Base-by-base conservation (phyloP, 92 coral and sea anemone genomes). In the Phymanthus crucifer region DNA sequence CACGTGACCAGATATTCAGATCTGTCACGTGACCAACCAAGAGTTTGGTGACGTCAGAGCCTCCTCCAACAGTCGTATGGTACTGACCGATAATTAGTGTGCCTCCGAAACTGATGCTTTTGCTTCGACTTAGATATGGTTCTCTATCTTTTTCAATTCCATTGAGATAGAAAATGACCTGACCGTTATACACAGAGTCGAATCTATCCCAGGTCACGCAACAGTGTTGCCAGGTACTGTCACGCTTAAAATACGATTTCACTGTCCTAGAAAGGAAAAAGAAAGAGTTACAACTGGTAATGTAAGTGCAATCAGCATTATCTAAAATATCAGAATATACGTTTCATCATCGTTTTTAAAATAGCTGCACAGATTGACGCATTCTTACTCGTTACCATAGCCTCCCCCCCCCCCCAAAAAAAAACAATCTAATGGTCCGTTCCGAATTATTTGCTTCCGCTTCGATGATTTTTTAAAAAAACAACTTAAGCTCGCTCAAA, bases 1-100 rank as follows among this genome's bases (percentile, higher is more conserved):
- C 80, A 57, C 80, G 80, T 75, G 80, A 75, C 80, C 80, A 75
- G 33, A 75, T 33, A 27, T 75, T 75, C 2, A 75, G 26, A 18
- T 48, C 70, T 32, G 71, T 54, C 80, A 75, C 38, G 35, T 56
- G 24, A 54, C 80, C 80, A 75, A 75, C 80, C 80, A 75, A 50
- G 13, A 75, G 48, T 54, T 56, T 75, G 38, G 12, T 17, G 5
- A 6, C 13, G 32, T 75, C 80, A 75, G 57, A 75, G 6, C 71
- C 70, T 48, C 80, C 35, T 48, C 70, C 71, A 19, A 24, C 0
- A 17, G 46, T 3, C 1, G 69, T 67, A 21, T 75, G 71, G 21
- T 33, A 29, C 56, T 75, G 80, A 32, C 80, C 80, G 40, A 75
- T 34, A 29, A 75, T 46, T 19, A 75, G 33, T 17, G 18, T 52